Percentiles rank a stretch among this genome's conserved stretches.
Conservation (phyloP, 2,888 invertebrate species). For the Podotricha telesiphe region DNA sequence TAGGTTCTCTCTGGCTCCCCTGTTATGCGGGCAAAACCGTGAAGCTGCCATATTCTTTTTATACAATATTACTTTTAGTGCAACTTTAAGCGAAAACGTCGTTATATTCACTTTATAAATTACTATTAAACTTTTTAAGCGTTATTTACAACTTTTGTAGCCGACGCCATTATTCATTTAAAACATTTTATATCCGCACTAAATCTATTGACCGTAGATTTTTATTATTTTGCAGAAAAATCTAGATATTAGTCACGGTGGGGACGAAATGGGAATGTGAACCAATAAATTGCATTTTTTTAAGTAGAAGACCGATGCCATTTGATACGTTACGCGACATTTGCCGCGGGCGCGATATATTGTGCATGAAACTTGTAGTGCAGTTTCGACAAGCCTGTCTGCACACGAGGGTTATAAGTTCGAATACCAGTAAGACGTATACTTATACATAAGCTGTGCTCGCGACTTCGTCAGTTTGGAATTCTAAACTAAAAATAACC, state of each 20-base stretch:
- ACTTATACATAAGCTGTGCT: neutral
- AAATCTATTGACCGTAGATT: slow-evolving; percentile 50
- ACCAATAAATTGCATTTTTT: slow-evolving; percentile 73
- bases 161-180: slow-evolving; percentile 22
- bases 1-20: no score
- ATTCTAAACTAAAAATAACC: no score
- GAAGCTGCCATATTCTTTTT: no score
- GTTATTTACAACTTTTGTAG: slow-evolving; percentile 8
- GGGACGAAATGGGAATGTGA: slow-evolving; percentile 45
- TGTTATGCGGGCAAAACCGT: no score
- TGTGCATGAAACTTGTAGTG: slow-evolving; percentile 63
- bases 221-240: slow-evolving; percentile 52
- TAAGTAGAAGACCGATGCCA: slow-evolving; percentile 58
- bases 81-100: neutral
- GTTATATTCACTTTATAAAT: neutral
- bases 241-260: slow-evolving; percentile 57
- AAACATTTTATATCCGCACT: slow-evolving; percentile 34
- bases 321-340: slow-evolving; percentile 77
- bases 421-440: neutral
- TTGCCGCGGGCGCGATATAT: slow-evolving; percentile 69
- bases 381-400: neutral
- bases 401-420: neutral
- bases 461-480: no score
- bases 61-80: neutral
- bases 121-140: neutral